Evolutionary conservation across 2,113 vertebrate species (phyloP).

Genomic region (Macrotis lagotis): DNA sequence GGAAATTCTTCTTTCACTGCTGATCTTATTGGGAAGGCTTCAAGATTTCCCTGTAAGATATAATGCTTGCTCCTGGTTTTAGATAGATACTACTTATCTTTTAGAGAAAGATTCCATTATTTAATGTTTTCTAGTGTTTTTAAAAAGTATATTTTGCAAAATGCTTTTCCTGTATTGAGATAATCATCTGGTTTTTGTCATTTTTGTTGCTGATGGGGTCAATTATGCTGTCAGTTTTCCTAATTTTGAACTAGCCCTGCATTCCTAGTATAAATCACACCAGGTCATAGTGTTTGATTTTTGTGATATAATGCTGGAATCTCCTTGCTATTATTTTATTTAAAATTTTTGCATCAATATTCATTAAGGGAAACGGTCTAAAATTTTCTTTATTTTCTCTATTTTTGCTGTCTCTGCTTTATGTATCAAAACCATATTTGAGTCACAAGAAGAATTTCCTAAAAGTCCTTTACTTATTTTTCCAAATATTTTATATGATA

Average conservation of each 20-base stretch:
- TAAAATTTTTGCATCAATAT: not conserved
- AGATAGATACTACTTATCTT: not conserved
- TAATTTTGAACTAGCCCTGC: not conserved
- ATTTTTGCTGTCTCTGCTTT: no score
- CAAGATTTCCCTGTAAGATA: not conserved
- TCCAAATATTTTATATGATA: no score
- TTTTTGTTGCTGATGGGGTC: not conserved
- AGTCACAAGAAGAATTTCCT: no score
- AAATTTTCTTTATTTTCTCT: not conserved
- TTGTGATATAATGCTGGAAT: not conserved
- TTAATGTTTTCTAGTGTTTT: not conserved
- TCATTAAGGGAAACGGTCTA: not conserved
- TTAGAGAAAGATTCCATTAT: not conserved
- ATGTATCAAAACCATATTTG: no score
- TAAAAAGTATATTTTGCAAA: not conserved
- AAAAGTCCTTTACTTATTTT: no score
- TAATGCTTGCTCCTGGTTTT: not conserved
- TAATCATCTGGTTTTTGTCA: not conserved
- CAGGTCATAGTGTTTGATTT: not conserved
- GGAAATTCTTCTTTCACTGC: not conserved
- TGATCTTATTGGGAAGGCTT: not conserved
- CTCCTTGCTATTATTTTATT: not conserved
- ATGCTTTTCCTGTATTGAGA: not conserved
- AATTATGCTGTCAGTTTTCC: not conserved
- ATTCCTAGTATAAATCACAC: not conserved